phyloP scores from a whole-genome alignment of 2,888 invertebrate genomes.

The Brassicogethes aeneus region DNA sequence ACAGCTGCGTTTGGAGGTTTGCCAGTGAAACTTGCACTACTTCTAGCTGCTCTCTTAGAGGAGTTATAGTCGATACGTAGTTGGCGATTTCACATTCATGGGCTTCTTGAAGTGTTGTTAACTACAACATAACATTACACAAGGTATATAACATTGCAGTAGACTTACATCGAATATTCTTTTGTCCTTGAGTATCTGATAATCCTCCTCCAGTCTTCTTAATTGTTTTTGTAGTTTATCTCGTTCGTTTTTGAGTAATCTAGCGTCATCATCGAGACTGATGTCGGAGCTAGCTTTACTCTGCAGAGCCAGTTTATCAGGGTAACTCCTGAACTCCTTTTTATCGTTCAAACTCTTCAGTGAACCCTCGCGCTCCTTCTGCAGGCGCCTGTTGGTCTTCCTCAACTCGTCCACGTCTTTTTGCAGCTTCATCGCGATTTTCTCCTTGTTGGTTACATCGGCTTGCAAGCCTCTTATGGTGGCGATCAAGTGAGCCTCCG shows the following conservation, averaged over 20 bases:
- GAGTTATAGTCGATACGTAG: slow-evolving; percentile 52
- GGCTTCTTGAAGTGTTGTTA: slow-evolving; percentile 65
- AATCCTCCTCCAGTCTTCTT: slow-evolving; percentile 56
- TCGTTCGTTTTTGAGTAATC: slow-evolving; percentile 46
- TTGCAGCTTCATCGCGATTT: slow-evolving; percentile 59
- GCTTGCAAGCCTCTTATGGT: slow-evolving; percentile 71
- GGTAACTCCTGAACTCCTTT: slow-evolving; percentile 32
- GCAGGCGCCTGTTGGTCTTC: slow-evolving; percentile 65
- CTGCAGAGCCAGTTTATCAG: slow-evolving; percentile 35
- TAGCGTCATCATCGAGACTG: slow-evolving; percentile 32
- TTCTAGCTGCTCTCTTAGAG: slow-evolving; percentile 51
- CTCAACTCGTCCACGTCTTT: slow-evolving; percentile 68
- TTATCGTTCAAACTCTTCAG: slow-evolving; percentile 38
- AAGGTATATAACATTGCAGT: slow-evolving; percentile 6
- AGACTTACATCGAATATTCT: slow-evolving; percentile 69
- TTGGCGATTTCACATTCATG: slow-evolving; percentile 64
- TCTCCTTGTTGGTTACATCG: slow-evolving; percentile 66
- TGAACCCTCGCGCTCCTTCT: slow-evolving; percentile 64
- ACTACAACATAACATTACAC: slow-evolving; percentile 41
- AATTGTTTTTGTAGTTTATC: slow-evolving; percentile 54
- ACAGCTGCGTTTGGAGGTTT: slow-evolving; percentile 35
- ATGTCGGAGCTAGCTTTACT: slow-evolving; percentile 30
- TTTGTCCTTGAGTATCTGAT: slow-evolving; percentile 66
- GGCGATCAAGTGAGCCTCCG: slow-evolving; percentile 68
- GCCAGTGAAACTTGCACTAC: slow-evolving; percentile 50